Percentiles rank a stretch among this genome's conserved stretches.
phyloP scores from a whole-genome alignment of 2,797 vertebrate species.

The Chelmon rostratus region DNA sequence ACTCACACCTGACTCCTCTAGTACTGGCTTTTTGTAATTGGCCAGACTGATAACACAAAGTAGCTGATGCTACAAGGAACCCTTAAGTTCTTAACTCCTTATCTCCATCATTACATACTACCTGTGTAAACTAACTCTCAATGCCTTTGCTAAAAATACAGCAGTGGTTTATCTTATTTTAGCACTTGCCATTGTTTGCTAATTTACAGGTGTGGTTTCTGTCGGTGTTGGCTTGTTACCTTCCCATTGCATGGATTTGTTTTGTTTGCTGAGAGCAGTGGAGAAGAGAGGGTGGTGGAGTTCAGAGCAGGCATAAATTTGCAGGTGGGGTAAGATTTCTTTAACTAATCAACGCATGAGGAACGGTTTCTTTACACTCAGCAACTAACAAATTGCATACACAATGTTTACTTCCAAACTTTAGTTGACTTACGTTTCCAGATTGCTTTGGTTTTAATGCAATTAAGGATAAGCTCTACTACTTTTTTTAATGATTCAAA shows the following conservation, averaged over 20 bases:
- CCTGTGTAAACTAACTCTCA: slow-evolving; percentile 53
- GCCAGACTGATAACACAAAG: slow-evolving; percentile 19
- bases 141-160: slow-evolving; percentile 56
- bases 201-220: slow-evolving; percentile 60
- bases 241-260: slow-evolving; percentile 35
- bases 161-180: slow-evolving; percentile 55
- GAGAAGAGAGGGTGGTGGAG: too few species aligned
- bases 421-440: not conserved
- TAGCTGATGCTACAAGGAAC: slow-evolving; percentile 46
- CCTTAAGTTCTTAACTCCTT: slow-evolving; percentile 35
- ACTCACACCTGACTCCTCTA: slow-evolving; percentile 25
- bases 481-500: too few species aligned
- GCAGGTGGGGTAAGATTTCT: not conserved
- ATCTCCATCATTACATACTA: slow-evolving; percentile 61
- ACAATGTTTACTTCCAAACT: not conserved
- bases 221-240: slow-evolving; percentile 39
- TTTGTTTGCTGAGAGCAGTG: slow-evolving; percentile 13
- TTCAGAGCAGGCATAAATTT: slow-evolving; percentile 2
- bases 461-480: not conserved
- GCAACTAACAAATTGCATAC: not conserved
- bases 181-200: slow-evolving; percentile 49
- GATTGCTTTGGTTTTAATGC: not conserved
- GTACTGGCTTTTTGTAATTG: slow-evolving; percentile 50
- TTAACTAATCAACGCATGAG: slow-evolving; percentile 20
- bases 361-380: not conserved